These are phyloP conservation scores for Scarus forsteni DNA, from an alignment of 2,797 vertebrate species.

Conservation along the genomic window DNA sequence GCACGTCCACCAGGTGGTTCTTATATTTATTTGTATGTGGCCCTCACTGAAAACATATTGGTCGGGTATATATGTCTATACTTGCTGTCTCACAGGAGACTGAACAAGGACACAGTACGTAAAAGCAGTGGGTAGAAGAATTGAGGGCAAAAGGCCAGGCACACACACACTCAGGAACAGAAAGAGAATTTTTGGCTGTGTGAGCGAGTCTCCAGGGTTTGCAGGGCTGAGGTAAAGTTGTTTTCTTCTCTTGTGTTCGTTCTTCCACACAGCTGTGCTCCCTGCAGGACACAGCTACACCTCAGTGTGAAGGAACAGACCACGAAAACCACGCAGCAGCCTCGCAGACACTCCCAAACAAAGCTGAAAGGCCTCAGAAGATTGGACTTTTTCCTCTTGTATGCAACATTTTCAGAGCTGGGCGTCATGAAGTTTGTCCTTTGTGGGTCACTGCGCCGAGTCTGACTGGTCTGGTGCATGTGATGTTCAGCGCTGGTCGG, in stretches of 20 bases:
- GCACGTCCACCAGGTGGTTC: too few species aligned
- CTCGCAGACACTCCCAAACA: conserved; percentile 16
- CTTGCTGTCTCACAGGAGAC: conserved; percentile 26
- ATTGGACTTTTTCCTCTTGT: background rate
- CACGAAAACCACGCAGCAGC: conserved; percentile 5
- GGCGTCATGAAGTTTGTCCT: conserved; percentile 9
- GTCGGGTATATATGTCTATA: conserved; percentile 14
- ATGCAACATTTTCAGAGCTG: background rate
- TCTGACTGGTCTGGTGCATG: background rate
- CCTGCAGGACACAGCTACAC: conserved; percentile 63
- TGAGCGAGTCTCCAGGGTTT: conserved; percentile 46
- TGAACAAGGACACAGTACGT: conserved; percentile 29
- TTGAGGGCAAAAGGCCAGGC: conserved; percentile 7
- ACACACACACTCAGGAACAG: conserved; percentile 1
- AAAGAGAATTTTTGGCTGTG: conserved; percentile 9
- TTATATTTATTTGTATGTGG: too few species aligned
- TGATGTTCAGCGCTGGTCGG: background rate
- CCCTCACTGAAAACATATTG: background rate
- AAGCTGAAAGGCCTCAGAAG: conserved; percentile 5
- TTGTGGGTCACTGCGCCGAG: conserved; percentile 2
- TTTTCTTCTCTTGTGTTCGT: conserved; percentile 43
- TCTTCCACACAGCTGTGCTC: conserved; percentile 66
- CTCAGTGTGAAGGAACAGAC: conserved; percentile 38
- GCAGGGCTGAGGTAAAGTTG: conserved; percentile 40
- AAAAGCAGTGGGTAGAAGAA: conserved; percentile 7